Evolutionary conservation across 1,140 invertebrate genomes (phyloP), one percentile per base, ranked within the genome.

Genomic region (Coenobita brevimanus): DNA sequence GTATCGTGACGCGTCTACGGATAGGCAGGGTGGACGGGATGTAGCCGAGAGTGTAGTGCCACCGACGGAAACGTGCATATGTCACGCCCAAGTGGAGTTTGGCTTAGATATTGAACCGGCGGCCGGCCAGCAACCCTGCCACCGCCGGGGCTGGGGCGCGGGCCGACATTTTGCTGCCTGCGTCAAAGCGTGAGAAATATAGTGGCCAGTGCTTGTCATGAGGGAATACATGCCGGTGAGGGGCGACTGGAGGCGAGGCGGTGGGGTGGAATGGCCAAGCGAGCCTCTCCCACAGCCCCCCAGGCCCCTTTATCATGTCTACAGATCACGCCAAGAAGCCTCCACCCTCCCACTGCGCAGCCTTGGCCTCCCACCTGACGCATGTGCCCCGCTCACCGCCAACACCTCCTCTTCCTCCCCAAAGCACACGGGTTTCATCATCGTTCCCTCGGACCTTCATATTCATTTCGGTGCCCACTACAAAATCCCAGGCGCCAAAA

Each of bases 21-120:
- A 46, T 69, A 27, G 4, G 36, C 4, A 21, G 60, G 83, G 46
- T 6, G 73, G 30, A n/a, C 60, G 57, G 83, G 83, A 86, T 67
- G 38, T 64, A 36, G 27, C 41, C n/a, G 54, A n/a, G 83, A 86
- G 75, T 86, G 73, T 67, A n/a, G 54, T 64, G 60, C 38, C 54
- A 33, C 27, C 24, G 41, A 75, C 24, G 50, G 54, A 60, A 75
- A 75, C 64, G 83, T 78, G 41, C 36, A 78, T 78, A 86, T 50
- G 60, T 60, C 46, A 71, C 75, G 36, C 33, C 24, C 36, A 41
- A 67, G 43, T 76, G 73, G 43, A 60, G 54, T 78, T 86, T 78
- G 57, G 73, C 41, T 30, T 43, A 67, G 54, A 76, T 86, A 86
- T 86, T 79, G 83, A 86, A 75, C 83, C 73, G 83, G 13, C 41